Evolutionary conservation across 2,888 invertebrate species (phyloP).

Genomic region (Hemicrepidius hirtus): DNA sequence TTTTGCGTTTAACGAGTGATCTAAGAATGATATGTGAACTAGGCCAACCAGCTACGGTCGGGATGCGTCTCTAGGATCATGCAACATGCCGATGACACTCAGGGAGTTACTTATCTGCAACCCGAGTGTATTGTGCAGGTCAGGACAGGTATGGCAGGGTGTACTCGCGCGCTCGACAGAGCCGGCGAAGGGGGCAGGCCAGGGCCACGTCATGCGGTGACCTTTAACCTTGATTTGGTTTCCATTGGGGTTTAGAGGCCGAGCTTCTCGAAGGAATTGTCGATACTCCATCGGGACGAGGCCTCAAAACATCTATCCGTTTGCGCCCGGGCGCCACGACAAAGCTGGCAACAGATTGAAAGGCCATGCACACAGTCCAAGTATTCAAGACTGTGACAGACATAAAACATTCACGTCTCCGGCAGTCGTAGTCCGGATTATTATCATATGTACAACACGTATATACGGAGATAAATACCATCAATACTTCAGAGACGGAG

Average conservation of each 20-base stretch:
- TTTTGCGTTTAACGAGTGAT: constrained; percentile 44
- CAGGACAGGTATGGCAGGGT: constrained; percentile 57
- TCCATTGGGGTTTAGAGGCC: constrained; percentile 82
- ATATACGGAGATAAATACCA: constrained; percentile 78
- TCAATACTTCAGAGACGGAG: constrained; percentile 98
- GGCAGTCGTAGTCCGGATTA: constrained; percentile 56
- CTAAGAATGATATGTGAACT: constrained; percentile 43
- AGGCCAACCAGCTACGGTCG: constrained; percentile 44
- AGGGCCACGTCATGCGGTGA: constrained; percentile 84
- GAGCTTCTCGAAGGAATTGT: constrained; percentile 64
- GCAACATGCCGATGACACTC: constrained; percentile 66
- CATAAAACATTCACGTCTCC: constrained; percentile 63
- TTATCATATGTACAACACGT: constrained; percentile 57
- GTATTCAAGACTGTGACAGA: constrained; percentile 76
- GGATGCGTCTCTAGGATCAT: constrained; percentile 58
- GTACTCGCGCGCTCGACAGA: constrained; percentile 69
- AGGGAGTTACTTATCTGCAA: constrained; percentile 68
- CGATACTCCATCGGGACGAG: constrained; percentile 60
- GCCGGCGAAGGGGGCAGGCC: constrained; percentile 73
- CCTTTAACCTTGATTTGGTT: constrained; percentile 88
- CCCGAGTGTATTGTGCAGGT: constrained; percentile 65
- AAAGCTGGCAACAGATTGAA: constrained; percentile 66
- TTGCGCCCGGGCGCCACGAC: constrained; percentile 59
- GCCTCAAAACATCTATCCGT: constrained; percentile 55
- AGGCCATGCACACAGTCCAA: constrained; percentile 77